A percentile compares a stretch with the other conserved stretches of the same genome.
phyloP scores from a whole-genome alignment of 1,140 invertebrate genomes.

The Schlechtendalia chinensis region DNA sequence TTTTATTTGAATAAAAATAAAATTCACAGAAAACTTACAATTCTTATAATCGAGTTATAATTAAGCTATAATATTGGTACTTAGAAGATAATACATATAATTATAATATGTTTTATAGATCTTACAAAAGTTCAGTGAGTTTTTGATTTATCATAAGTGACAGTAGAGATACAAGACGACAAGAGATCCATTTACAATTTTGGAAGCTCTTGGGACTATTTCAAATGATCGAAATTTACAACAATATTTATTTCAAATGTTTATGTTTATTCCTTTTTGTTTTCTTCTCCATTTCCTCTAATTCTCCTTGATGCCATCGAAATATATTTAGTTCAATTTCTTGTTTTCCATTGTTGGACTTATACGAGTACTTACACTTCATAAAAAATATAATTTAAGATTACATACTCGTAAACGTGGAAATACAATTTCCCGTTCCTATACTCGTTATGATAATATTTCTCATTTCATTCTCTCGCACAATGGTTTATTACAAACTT shows the following conservation, averaged over 20 bases:
- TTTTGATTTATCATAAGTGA: constrained; percentile 16
- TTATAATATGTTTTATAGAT: neutral
- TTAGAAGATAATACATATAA: too few species aligned
- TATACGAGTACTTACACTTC: constrained; percentile 9
- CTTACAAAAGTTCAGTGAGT: neutral
- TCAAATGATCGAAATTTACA: constrained; percentile 33
- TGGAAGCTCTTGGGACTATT: constrained; percentile 18
- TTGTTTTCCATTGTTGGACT: constrained; percentile 18
- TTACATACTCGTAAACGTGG: constrained; percentile 19
- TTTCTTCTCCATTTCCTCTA: neutral
- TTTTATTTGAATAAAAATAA: neutral
- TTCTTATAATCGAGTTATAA: neutral
- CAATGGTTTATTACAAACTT: neutral
- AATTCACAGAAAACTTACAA: neutral
- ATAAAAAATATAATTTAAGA: constrained; percentile 10
- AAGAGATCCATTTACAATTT: neutral
- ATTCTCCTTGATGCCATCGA: neutral
- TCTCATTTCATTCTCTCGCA: neutral
- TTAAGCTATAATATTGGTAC: neutral
- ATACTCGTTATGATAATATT: neutral
- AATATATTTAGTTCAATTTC: constrained; percentile 34
- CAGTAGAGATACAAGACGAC: neutral
- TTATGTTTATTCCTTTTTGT: constrained; percentile 27
- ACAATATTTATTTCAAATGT: constrained; percentile 36
- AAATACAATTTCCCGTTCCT: constrained; percentile 25